phyloP scores from a whole-genome alignment of 2,888 invertebrate genomes.

The Ephialtes manifestator region DNA sequence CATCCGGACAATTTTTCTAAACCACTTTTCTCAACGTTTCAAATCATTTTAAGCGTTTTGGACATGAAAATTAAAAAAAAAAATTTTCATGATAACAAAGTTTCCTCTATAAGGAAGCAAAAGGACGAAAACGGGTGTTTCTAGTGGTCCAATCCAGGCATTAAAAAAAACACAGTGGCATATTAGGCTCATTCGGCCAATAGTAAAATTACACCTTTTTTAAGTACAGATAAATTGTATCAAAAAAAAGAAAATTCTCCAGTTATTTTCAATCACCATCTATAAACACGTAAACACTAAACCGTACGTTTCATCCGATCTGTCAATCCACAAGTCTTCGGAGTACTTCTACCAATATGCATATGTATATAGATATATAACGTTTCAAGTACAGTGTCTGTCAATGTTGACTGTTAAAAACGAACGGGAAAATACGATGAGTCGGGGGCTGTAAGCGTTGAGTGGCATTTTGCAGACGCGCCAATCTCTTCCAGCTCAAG shows the following conservation, averaged over 20 bases:
- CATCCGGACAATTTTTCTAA: too few species aligned
- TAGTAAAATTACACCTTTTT: background rate
- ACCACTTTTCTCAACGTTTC: too few species aligned
- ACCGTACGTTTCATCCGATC: conserved; percentile 19
- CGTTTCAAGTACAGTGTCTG: conserved; percentile 6
- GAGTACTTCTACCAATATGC: background rate
- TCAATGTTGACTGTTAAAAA: conserved; percentile 57
- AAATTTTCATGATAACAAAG: too few species aligned
- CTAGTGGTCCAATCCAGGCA: too few species aligned
- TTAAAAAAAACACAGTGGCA: background rate
- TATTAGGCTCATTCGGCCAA: too few species aligned
- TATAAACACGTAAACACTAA: background rate
- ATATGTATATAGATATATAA: background rate
- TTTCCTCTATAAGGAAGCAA: too few species aligned
- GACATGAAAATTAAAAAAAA: too few species aligned
- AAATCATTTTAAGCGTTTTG: too few species aligned
- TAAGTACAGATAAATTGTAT: background rate
- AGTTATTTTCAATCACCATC: background rate
- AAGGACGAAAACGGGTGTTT: too few species aligned
- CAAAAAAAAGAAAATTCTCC: background rate
- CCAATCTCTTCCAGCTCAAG: conserved; percentile 68
- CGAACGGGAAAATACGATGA: conserved; percentile 59
- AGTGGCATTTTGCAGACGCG: conserved; percentile 71
- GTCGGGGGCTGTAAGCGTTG: conserved; percentile 49
- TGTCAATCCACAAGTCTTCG: conserved; percentile 57